Percentiles rank a stretch among this genome's conserved stretches.
phyloP scores from a whole-genome alignment of 2,888 invertebrate species.

The Mellilla xanthometata region DNA sequence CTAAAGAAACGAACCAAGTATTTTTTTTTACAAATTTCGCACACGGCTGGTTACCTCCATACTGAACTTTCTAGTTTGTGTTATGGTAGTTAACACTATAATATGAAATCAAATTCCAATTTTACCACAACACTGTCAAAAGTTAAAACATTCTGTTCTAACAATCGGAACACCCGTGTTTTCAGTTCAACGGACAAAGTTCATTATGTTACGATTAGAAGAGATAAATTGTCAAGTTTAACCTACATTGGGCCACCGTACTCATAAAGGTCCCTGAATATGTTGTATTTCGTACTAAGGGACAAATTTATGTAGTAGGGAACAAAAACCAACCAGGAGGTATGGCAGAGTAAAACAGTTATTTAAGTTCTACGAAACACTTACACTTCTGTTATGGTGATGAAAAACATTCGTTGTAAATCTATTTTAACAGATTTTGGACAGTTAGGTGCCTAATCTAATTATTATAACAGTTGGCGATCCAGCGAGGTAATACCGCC shows the following conservation, averaged over 20 bases:
- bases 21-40: too few relatives aligned
- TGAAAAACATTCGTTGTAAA: too few relatives aligned
- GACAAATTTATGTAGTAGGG: constrained; percentile 68
- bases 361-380: too few relatives aligned
- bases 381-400: too few relatives aligned
- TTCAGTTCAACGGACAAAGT: constrained; percentile 45
- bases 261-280: constrained; percentile 71
- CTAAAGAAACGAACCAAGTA: too few relatives aligned
- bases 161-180: constrained; percentile 27
- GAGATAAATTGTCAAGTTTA: constrained; percentile 68
- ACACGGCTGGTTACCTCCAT: too few relatives aligned
- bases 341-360: constrained; percentile 15
- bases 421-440: too few relatives aligned
- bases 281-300: constrained; percentile 60
- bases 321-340: constrained; percentile 60
- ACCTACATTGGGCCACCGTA: constrained; percentile 62
- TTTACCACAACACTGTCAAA: constrained; percentile 20
- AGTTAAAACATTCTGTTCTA: constrained; percentile 24
- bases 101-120: constrained; percentile 5
- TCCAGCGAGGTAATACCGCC: too few relatives aligned
- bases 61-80: too few relatives aligned
- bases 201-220: constrained; percentile 70
- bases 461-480: too few relatives aligned
- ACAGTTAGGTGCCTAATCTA: too few relatives aligned
- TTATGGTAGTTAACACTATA: too few relatives aligned